Percentiles rank a stretch among this genome's conserved stretches.
These are phyloP conservation scores for Carollia perspicillata DNA, from an alignment of 2,113 vertebrate species.

Conservation along the genomic window DNA sequence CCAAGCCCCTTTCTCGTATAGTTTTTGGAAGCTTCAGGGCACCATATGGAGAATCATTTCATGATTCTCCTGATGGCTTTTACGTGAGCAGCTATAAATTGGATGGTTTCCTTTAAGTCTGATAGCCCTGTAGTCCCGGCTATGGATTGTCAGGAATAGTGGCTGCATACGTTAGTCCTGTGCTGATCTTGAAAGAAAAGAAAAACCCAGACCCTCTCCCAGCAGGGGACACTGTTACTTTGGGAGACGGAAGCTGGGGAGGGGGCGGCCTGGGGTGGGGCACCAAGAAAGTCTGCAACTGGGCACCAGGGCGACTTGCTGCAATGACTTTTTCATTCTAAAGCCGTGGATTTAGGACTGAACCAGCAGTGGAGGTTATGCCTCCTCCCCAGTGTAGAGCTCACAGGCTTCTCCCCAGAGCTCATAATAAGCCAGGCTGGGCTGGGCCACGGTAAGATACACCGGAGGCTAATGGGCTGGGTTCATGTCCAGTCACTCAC, in stretches of 20 bases:
- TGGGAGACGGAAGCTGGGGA: neutral
- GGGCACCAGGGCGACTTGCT: neutral
- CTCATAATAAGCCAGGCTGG: neutral
- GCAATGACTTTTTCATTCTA: neutral
- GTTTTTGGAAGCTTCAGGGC: conserved; percentile 80
- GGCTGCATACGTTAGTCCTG: neutral
- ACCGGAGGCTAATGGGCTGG: neutral
- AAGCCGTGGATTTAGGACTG: neutral
- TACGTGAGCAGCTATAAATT: conserved; percentile 80
- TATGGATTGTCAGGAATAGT: neutral
- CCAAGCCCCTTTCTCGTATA: conserved; percentile 76
- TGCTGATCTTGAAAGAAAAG: neutral
- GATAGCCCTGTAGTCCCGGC: conserved; percentile 68
- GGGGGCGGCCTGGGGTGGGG: rapidly evolving
- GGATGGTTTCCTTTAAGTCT: conserved; percentile 76
- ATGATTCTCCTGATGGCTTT: conserved; percentile 78
- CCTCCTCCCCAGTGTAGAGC: neutral
- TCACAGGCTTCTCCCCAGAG: neutral
- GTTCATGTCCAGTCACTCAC: neutral
- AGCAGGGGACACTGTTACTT: neutral
- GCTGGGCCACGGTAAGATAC: neutral
- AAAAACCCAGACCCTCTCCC: neutral
- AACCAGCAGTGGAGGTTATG: neutral
- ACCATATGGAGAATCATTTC: conserved; percentile 86
- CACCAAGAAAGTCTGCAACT: neutral